Percentiles rank a stretch among this genome's conserved stretches.
Conservation (phyloP, 1,140 invertebrate genomes). For the Drosophila navojoa region DNA sequence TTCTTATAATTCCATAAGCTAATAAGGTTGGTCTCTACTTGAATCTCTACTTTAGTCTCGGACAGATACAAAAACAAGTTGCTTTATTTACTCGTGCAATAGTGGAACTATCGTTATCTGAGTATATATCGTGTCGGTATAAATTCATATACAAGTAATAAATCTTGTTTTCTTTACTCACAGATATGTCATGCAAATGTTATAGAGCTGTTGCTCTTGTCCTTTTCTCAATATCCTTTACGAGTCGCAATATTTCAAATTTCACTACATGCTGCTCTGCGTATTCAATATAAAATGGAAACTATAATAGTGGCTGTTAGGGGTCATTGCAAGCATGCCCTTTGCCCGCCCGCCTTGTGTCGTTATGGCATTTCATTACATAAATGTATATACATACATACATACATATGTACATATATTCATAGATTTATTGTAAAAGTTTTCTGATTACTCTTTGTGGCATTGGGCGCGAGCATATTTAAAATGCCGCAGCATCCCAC, state of each 20-base stretch:
- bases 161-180: too few relatives aligned
- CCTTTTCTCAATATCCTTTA: conserved; percentile 25
- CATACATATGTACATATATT: conserved; percentile 42
- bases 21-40: too few relatives aligned
- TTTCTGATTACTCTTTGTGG: conserved; percentile 69
- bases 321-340: not conserved
- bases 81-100: too few relatives aligned
- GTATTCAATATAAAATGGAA: conserved; percentile 44
- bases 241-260: conserved; percentile 41
- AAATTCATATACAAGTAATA: too few relatives aligned
- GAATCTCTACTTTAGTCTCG: too few relatives aligned
- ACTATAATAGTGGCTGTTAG: conserved; percentile 38
- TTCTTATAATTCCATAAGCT: too few relatives aligned
- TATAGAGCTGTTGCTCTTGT: not conserved
- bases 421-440: conserved; percentile 78
- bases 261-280: conserved; percentile 17
- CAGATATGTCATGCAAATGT: too few relatives aligned
- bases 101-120: too few relatives aligned
- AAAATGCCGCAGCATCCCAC: conserved; percentile 40
- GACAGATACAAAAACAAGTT: too few relatives aligned
- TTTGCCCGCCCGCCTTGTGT: not conserved
- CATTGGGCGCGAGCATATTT: conserved; percentile 38
- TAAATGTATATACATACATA: conserved; percentile 33
- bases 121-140: too few relatives aligned
- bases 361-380: not conserved